Conservation (phyloP, 2,797 vertebrate genomes). For the Mus caroli region DNA sequence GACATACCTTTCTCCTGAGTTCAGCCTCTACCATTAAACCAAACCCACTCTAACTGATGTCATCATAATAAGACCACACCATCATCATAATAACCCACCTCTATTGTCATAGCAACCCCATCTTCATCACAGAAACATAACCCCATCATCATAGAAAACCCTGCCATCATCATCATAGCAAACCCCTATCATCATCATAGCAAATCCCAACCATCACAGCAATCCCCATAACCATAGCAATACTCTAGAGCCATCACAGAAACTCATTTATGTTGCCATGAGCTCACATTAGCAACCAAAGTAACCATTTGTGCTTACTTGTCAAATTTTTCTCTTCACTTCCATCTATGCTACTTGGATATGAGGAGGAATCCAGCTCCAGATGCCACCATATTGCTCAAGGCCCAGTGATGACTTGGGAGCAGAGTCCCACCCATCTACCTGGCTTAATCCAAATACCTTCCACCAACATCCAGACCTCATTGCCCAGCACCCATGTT, state of each 20-base stretch:
- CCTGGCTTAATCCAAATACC: accelerated
- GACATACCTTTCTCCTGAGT: background rate
- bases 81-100: background rate
- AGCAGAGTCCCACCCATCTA: accelerated
- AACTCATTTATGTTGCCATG: background rate
- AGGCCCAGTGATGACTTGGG: background rate
- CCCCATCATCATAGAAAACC: background rate
- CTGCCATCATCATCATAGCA: background rate
- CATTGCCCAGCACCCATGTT: accelerated
- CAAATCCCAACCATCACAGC: background rate
- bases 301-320: background rate
- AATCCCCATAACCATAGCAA: background rate
- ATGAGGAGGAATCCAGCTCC: background rate
- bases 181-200: background rate
- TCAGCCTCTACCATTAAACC: background rate
- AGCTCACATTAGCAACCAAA: background rate
- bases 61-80: background rate
- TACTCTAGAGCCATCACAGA: background rate
- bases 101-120: background rate
- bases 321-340: background rate
- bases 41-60: background rate
- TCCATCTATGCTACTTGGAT: background rate
- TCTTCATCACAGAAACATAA: background rate
- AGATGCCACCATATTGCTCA: accelerated
- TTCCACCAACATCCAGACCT: accelerated